A percentile compares a stretch with the other conserved stretches of the same genome.
Conservation (phyloP, 2,113 vertebrate species). For the Sceloporus tristichus region DNA sequence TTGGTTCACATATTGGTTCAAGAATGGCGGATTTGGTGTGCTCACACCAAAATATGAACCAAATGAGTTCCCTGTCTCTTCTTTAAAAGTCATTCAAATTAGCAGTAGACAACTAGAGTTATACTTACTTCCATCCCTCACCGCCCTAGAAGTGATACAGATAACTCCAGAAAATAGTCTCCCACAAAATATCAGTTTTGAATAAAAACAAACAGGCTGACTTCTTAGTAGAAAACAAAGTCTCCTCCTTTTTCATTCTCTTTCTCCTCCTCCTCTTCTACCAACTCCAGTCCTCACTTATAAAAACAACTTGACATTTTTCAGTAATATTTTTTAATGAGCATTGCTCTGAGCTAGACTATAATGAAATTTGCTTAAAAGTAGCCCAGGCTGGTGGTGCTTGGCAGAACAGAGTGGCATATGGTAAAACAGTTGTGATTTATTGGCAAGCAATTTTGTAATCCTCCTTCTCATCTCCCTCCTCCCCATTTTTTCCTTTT, state of each 20-base stretch:
- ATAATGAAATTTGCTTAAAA: conserved; percentile 94
- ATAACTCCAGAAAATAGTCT: conserved; percentile 39
- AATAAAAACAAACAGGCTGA: conserved; percentile 59
- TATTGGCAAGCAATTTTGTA: conserved; percentile 80
- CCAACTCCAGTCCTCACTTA: conserved; percentile 8
- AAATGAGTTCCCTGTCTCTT: neutral
- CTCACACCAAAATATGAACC: neutral
- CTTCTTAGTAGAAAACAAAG: conserved; percentile 74
- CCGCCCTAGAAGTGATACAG: conserved; percentile 14
- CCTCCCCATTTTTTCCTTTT: conserved; percentile 42
- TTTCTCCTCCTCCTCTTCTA: conserved; percentile 26
- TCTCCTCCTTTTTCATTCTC: conserved; percentile 60
- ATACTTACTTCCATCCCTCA: conserved; percentile 14
- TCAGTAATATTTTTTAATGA: conserved; percentile 91
- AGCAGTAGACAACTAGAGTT: neutral
- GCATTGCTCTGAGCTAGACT: conserved; percentile 87
- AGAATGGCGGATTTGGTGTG: neutral
- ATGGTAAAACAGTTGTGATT: conserved; percentile 95
- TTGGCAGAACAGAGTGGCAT: conserved; percentile 92
- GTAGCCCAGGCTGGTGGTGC: conserved; percentile 87
- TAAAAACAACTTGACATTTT: conserved; percentile 86
- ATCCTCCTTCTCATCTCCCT: neutral
- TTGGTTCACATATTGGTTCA: neutral
- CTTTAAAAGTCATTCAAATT: neutral
- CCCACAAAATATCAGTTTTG: conserved; percentile 65